Percentiles rank a stretch among this genome's conserved stretches.
Evolutionary conservation across 2,113 vertebrate genomes (phyloP).

Genomic region (Corapipo altera): DNA sequence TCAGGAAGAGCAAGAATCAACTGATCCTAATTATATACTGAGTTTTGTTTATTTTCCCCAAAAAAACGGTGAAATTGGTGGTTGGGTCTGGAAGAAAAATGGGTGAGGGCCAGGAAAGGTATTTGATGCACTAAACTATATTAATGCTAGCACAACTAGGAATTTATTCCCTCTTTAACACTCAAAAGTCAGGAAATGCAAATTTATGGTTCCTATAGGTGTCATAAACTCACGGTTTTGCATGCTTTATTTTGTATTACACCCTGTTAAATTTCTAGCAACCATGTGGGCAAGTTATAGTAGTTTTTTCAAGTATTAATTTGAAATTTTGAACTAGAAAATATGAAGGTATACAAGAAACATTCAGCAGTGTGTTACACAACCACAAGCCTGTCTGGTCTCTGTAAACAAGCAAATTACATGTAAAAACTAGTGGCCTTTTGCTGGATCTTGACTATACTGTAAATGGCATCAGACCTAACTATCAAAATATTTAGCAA

Average conservation of each 20-base stretch:
- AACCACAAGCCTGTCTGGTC: background rate
- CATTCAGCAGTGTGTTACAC: background rate
- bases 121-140: background rate
- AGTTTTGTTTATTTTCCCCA: background rate
- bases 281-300: background rate
- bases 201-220: conserved; percentile 30
- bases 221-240: conserved; percentile 16
- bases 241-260: conserved; percentile 41
- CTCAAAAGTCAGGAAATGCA: conserved; percentile 38
- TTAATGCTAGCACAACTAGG: background rate
- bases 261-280: conserved; percentile 54
- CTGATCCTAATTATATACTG: background rate
- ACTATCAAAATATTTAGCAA: background rate
- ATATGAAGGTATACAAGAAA: background rate
- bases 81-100: background rate
- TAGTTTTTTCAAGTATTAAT: conserved; percentile 49
- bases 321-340: background rate
- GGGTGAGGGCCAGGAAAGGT: background rate
- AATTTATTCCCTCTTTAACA: conserved; percentile 27
- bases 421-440: background rate
- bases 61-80: background rate
- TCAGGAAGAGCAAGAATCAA: background rate
- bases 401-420: background rate
- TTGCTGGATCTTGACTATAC: background rate
- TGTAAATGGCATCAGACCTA: background rate